These are phyloP conservation scores for Grammomys dolichurus DNA, from an alignment of 2,113 vertebrate species.

Conservation along the genomic window DNA sequence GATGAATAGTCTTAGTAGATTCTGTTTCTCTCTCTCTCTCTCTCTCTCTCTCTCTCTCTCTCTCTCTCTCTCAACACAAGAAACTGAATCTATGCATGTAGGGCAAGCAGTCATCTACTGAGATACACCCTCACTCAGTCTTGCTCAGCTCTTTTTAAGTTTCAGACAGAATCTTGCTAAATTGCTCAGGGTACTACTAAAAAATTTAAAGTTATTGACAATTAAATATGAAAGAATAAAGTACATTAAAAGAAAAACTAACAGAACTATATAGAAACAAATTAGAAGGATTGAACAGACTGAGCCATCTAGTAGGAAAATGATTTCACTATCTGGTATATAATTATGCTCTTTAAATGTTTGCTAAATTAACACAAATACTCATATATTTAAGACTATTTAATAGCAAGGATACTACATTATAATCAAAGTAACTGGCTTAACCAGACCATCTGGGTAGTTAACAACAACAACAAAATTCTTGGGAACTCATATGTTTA, in stretches of 20 bases:
- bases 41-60: neutral
- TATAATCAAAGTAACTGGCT: slow-evolving; percentile 7
- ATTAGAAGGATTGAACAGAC: neutral
- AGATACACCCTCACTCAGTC: neutral
- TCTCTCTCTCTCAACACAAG: neutral
- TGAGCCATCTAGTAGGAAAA: neutral
- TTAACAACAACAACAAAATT: neutral
- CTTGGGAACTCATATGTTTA: slow-evolving; percentile 41
- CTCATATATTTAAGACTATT: slow-evolving; percentile 17
- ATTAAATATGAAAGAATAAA: slow-evolving; percentile 47
- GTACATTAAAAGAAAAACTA: slow-evolving; percentile 28
- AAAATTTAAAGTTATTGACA: neutral
- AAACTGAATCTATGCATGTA: neutral
- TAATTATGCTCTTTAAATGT: slow-evolving; percentile 10
- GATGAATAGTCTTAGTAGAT: neutral
- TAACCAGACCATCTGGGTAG: neutral
- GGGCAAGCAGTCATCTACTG: neutral
- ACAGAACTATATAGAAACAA: slow-evolving; percentile 1
- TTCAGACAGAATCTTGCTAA: neutral
- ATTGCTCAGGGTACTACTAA: neutral
- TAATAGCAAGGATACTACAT: neutral
- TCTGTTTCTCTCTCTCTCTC: too few species aligned
- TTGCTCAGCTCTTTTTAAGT: neutral
- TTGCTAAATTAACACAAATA: slow-evolving; percentile 15
- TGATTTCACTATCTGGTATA: neutral